Percentiles rank a stretch among this genome's conserved stretches.
These are phyloP conservation scores for Drosophila maculinotata DNA, from an alignment of 2,888 invertebrate genomes.

Conservation along the genomic window DNA sequence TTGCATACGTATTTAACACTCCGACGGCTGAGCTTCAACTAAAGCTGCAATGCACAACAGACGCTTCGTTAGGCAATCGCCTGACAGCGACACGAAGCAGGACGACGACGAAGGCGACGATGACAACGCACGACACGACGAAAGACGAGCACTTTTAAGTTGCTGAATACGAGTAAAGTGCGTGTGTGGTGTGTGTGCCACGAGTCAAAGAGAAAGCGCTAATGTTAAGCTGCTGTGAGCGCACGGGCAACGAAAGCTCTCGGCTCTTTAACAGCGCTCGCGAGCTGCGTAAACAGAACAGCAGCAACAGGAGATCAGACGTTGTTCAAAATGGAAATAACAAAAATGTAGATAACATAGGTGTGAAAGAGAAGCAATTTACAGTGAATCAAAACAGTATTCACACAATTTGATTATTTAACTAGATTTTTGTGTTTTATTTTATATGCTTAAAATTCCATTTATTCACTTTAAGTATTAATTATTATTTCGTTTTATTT, in stretches of 20 bases:
- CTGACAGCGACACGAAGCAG: conserved; percentile 10
- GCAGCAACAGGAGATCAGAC: conserved; percentile 24
- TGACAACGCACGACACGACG: conserved; percentile 24
- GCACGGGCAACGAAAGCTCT: conserved; percentile 11
- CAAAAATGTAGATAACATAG: not conserved
- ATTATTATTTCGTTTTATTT: too few species aligned
- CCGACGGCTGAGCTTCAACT: conserved; percentile 85
- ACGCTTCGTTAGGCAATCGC: conserved; percentile 44
- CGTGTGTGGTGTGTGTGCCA: not conserved
- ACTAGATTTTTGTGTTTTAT: too few species aligned
- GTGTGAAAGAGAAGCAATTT: not conserved
- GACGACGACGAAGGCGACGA: conserved; percentile 32
- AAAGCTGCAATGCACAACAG: conserved; percentile 63
- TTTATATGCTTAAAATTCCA: too few species aligned
- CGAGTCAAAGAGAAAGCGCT: conserved; percentile 4
- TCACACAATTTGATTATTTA: too few species aligned
- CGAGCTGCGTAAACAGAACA: not conserved
- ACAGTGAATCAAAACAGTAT: too few species aligned
- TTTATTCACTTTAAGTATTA: too few species aligned
- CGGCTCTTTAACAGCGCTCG: not conserved
- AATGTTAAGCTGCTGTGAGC: not conserved
- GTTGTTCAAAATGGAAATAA: too few species aligned
- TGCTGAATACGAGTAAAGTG: conserved; percentile 38
- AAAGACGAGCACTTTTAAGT: conserved; percentile 9
- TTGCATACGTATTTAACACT: conserved; percentile 80